Conservation (phyloP, 2,888 invertebrate species). For the Ophion obscuratus region DNA sequence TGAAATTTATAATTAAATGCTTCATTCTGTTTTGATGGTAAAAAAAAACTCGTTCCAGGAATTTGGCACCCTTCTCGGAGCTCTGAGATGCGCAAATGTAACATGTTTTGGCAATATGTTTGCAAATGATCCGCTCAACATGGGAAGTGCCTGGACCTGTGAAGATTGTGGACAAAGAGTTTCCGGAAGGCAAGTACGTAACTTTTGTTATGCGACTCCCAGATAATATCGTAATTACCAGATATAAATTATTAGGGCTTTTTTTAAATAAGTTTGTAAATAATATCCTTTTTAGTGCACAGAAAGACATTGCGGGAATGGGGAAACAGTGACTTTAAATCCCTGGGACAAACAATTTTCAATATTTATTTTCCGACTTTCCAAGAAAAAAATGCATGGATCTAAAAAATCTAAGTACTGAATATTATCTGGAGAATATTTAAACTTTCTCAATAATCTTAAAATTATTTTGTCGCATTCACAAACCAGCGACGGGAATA, state of each 20-base stretch:
- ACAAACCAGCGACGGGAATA: too few species aligned
- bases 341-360: too few species aligned
- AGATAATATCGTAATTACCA: too few species aligned
- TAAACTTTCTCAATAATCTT: too few species aligned
- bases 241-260: too few species aligned
- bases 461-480: too few species aligned
- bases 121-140: constrained; percentile 86
- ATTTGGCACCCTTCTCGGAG: constrained; percentile 87
- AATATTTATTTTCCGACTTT: background rate
- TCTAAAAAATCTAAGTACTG: background rate
- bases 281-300: too few species aligned
- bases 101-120: constrained; percentile 86
- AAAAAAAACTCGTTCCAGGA: constrained; percentile 82
- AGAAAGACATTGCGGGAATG: too few species aligned
- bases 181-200: constrained; percentile 84
- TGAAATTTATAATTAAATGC: background rate
- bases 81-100: constrained; percentile 86
- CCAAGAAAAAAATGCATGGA: background rate
- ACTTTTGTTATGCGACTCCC: background rate
- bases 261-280: too few species aligned
- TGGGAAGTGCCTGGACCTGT: constrained; percentile 87
- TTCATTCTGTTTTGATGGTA: background rate
- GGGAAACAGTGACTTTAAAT: too few species aligned
- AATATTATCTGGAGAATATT: too few species aligned
- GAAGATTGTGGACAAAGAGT: constrained; percentile 85